These are phyloP conservation scores for Girardinichthys multiradiatus DNA, from an alignment of 2,113 vertebrate species.

Conservation along the genomic window DNA sequence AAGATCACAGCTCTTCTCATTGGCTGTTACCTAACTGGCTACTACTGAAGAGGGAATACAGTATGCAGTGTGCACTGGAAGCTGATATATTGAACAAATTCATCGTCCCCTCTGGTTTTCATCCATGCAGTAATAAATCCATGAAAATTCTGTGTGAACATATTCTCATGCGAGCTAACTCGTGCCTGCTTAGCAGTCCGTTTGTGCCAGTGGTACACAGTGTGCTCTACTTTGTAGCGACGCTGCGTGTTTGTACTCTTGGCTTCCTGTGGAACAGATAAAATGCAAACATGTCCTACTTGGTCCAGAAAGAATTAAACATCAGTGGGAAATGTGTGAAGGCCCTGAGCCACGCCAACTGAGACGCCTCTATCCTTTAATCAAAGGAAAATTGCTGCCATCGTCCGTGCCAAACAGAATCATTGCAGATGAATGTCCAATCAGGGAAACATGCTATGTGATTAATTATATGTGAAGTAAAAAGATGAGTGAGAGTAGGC, in stretches of 20 bases:
- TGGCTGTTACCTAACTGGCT: conserved; percentile 8
- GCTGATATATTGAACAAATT: conserved; percentile 52
- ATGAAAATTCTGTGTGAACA: conserved; percentile 67
- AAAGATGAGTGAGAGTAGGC: conserved; percentile 30
- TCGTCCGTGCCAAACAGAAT: conserved; percentile 61
- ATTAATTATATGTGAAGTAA: conserved; percentile 66
- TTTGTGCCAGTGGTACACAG: conserved; percentile 53
- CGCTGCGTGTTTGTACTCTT: conserved; percentile 65
- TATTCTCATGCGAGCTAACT: conserved; percentile 51
- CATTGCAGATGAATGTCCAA: conserved; percentile 71
- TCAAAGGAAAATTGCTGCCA: conserved; percentile 68
- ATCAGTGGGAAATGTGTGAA: conserved; percentile 63
- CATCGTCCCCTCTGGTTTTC: conserved; percentile 42
- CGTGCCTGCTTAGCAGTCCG: conserved; percentile 48
- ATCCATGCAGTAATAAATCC: conserved; percentile 57
- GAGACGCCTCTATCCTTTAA: conserved; percentile 67
- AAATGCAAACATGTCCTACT: conserved; percentile 66
- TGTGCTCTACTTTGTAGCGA: conserved; percentile 63
- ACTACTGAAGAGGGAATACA: conserved; percentile 19
- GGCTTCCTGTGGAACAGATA: conserved; percentile 71
- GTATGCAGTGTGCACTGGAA: conserved; percentile 9
- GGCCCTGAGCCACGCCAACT: conserved; percentile 57
- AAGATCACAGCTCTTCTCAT: conserved; percentile 11
- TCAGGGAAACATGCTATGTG: conserved; percentile 60
- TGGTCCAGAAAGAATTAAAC: conserved; percentile 75